phyloP scores from a whole-genome alignment of 1,140 invertebrate species.

The Drosophila takahashii region DNA sequence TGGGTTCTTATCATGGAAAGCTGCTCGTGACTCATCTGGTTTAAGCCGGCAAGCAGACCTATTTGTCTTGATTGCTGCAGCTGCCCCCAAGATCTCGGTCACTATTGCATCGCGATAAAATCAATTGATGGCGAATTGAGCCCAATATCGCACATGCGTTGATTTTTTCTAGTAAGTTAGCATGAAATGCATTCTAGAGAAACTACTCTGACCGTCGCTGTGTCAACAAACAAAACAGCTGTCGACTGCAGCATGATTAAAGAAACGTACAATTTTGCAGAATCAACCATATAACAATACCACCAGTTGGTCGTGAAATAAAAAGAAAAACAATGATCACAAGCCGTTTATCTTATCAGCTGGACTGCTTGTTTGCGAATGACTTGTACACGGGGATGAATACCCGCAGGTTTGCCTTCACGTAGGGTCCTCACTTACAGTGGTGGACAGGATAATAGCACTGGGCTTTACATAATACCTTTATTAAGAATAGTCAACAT shows the following conservation, averaged over 20 bases:
- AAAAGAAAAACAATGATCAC: slow-evolving; percentile 19
- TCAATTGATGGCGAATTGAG: slow-evolving; percentile 53
- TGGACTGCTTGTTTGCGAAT: slow-evolving; percentile 51
- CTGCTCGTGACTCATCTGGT: slow-evolving; percentile 42
- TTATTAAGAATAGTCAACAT: too few species aligned
- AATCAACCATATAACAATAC: slow-evolving; percentile 12
- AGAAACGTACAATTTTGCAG: slow-evolving; percentile 16
- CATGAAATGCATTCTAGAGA: slow-evolving; percentile 18
- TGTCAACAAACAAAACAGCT: slow-evolving; percentile 40
- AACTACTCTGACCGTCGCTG: background rate
- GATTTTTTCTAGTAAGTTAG: slow-evolving; percentile 23
- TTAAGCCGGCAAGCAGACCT: slow-evolving; percentile 28
- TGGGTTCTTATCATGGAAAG: slow-evolving; percentile 20
- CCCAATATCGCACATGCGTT: slow-evolving; percentile 38
- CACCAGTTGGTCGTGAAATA: slow-evolving; percentile 28
- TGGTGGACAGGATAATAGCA: background rate
- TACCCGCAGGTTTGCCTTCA: slow-evolving; percentile 3
- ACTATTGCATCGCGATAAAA: slow-evolving; percentile 13
- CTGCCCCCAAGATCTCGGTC: slow-evolving; percentile 14
- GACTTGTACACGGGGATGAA: slow-evolving; percentile 16
- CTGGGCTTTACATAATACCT: background rate
- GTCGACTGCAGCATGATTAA: slow-evolving; percentile 4
- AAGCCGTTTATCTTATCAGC: slow-evolving; percentile 68
- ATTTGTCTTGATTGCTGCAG: slow-evolving; percentile 22
- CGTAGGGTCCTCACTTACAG: background rate